phyloP scores from a whole-genome alignment of 2,113 vertebrate species.

The Leucoraja erinaceus region DNA sequence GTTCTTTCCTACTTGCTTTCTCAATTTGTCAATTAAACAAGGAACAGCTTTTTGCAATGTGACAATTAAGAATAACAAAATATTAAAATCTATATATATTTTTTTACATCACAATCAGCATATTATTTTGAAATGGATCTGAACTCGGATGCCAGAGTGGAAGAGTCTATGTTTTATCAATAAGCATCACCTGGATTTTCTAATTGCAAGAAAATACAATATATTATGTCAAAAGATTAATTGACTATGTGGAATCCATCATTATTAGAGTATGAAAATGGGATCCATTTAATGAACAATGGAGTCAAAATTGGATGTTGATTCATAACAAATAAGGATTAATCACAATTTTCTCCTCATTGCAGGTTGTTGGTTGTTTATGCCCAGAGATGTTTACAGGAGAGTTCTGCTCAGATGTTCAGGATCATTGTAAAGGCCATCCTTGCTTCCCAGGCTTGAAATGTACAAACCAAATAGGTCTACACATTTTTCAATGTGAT shows the following conservation, averaged over 20 bases:
- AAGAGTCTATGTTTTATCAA: background rate
- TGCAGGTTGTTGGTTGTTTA: conserved; percentile 62
- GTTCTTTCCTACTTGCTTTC: background rate
- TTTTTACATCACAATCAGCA: background rate
- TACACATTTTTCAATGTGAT: conserved; percentile 54
- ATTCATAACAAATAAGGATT: background rate
- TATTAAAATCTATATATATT: too few species aligned
- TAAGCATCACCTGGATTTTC: background rate
- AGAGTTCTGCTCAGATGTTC: conserved; percentile 53
- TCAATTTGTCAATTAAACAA: background rate
- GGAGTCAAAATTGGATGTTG: background rate
- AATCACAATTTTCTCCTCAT: background rate
- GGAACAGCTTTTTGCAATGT: background rate
- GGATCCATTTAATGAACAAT: background rate
- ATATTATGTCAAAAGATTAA: background rate
- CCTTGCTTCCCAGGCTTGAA: conserved; percentile 61
- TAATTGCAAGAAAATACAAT: background rate
- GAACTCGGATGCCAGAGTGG: background rate
- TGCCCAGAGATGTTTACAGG: conserved; percentile 61
- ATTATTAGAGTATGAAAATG: background rate
- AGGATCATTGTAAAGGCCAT: conserved; percentile 54
- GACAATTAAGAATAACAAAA: background rate
- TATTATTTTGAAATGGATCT: background rate
- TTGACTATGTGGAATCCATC: background rate
- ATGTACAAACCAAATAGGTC: conserved; percentile 46